Base-by-base conservation (phyloP, 92 coral and sea anemone genomes). In the Zoanthus gigantus region DNA sequence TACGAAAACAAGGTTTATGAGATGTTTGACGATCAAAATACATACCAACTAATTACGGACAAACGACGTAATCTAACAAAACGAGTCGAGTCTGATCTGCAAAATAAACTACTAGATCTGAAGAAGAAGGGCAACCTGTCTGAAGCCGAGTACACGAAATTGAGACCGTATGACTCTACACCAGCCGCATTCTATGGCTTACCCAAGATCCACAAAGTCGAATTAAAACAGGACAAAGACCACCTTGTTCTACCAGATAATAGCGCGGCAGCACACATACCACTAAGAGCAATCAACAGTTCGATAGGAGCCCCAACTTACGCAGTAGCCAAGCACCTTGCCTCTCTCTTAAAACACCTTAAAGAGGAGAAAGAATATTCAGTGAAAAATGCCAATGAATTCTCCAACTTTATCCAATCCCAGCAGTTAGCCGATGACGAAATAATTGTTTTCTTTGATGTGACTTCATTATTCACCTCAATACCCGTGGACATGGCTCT, bases 281-380 rank as follows among this genome's bases (percentile, higher is more conserved):
- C 87, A 1, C 47, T 83, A 12, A 46, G 87, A 32, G 78, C 87
- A 83, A 83, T 83, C 9, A 83, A 83, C 78, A 83, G 87, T 52
- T 57, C 44, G 44, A 83, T 83, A 34, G 87, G 78, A 2, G 31
- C 87, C 31, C 87, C 87, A 2, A 83, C 87, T 7, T 83, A 83
- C 34, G n/a, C n/a, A 10, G 6, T 66, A 12, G 60, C 87, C 34
- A 83, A 83, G 71, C 60, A 83, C 34, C 61, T 83, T 1, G 87
- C 87, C 17, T 66, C 68, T 11, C 5, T 83, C 44, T n/a, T 83
- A 16, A 79, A 79, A 47, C 45, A 34, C 71, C 30, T 79, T 7
- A 45, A 30, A n/a, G 0, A 7, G 4, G 71, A 79, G 5, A 57
- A 28, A 34, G 72, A 79, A 3, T 79, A 31, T 30, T 56, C 72